These are phyloP conservation scores for Hylaeus anthracinus DNA, from an alignment of 1,140 invertebrate genomes.

Conservation along the genomic window DNA sequence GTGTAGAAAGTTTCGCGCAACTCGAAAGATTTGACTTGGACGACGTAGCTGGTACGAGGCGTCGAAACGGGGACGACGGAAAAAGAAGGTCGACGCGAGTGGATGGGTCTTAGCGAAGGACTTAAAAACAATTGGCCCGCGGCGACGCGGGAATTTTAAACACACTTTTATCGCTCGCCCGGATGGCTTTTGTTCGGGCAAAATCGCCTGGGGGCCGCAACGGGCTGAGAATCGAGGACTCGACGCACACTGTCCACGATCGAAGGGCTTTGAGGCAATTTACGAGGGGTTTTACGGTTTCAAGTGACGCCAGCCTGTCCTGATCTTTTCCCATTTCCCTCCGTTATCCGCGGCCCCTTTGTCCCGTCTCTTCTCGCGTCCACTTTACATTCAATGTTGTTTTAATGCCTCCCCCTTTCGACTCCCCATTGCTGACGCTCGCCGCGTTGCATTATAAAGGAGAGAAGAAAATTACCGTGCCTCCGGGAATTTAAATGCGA, in stretches of 20 bases:
- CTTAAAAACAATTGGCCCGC: conserved; percentile 73
- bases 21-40: conserved; percentile 67
- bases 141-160: conserved; percentile 73
- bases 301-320: conserved; percentile 33
- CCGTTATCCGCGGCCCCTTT: neutral
- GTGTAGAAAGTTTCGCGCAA: conserved; percentile 57
- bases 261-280: conserved; percentile 45
- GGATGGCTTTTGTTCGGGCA: conserved; percentile 58
- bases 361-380: neutral
- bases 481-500: neutral
- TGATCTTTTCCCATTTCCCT: conserved; percentile 23
- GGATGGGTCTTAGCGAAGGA: conserved; percentile 61
- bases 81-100: conserved; percentile 21
- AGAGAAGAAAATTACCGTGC: conserved; percentile 18
- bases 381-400: conserved; percentile 34
- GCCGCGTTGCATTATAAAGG: conserved; percentile 4
- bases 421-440: too few species aligned
- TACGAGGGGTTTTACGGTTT: conserved; percentile 50
- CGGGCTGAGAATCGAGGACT: conserved; percentile 28
- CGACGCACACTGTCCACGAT: conserved; percentile 44
- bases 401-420: conserved; percentile 22
- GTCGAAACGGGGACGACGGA: neutral
- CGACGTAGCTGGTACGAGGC: neutral
- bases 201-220: conserved; percentile 52
- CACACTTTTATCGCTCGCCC: conserved; percentile 68